Conservation (phyloP, 2,113 vertebrate species). For the Natator depressus region DNA sequence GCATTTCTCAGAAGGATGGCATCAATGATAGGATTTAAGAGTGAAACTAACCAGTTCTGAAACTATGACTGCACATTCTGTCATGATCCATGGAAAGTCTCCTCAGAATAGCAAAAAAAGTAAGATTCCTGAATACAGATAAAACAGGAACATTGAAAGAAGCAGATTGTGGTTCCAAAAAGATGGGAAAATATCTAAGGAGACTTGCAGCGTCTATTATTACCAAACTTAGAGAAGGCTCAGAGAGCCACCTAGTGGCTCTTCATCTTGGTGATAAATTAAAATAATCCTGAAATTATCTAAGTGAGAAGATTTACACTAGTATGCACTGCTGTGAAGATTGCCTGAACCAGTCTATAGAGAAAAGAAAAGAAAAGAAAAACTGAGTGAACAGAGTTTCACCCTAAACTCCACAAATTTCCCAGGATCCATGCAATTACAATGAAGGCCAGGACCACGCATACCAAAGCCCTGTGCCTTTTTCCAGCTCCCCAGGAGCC, state of each 20-base stretch:
- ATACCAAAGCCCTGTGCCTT: background rate
- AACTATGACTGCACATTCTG: background rate
- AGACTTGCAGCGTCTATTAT: background rate
- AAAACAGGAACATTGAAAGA: background rate
- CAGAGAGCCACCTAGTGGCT: background rate
- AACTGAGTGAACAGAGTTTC: accelerated
- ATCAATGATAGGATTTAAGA: background rate
- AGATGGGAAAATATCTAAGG: background rate
- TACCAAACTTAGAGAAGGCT: background rate
- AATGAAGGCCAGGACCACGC: accelerated
- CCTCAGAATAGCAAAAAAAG: background rate
- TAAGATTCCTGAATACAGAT: background rate
- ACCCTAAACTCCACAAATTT: background rate
- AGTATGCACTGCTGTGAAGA: background rate
- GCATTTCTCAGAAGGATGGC: background rate
- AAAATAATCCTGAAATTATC: background rate
- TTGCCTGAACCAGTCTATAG: background rate
- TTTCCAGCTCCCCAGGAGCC: background rate
- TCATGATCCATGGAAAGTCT: background rate
- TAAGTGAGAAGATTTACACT: background rate
- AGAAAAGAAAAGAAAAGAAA: background rate
- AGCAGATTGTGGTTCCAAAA: background rate
- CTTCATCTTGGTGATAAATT: background rate
- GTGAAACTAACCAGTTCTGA: background rate
- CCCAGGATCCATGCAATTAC: background rate